These are phyloP conservation scores for Cyclina sinensis DNA, from an alignment of 1,140 invertebrate species.

Conservation along the genomic window DNA sequence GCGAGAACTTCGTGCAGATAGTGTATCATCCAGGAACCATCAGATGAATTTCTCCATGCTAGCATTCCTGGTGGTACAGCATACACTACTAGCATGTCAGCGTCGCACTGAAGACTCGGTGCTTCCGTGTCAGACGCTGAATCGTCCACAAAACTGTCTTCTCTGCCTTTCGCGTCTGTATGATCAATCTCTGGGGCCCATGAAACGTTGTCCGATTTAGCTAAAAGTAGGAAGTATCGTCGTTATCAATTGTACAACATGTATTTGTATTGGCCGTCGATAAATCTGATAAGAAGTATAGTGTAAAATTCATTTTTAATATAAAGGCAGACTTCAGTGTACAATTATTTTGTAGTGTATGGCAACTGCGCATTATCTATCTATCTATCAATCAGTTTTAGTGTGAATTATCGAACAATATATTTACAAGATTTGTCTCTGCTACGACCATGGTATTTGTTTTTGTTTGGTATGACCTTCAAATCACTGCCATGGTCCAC, in stretches of 20 bases:
- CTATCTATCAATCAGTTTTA: too few relatives aligned
- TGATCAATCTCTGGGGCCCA: not conserved
- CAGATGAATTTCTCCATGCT: slow-evolving; percentile 50
- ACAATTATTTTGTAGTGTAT: too few relatives aligned
- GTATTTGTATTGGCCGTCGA: too few relatives aligned
- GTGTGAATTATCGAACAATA: too few relatives aligned
- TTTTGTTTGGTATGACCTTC: not conserved
- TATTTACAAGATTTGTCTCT: not conserved
- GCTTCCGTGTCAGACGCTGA: not conserved
- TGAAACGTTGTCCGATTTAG: not conserved
- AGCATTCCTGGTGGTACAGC: slow-evolving; percentile 53
- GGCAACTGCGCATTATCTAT: too few relatives aligned
- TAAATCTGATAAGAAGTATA: too few relatives aligned
- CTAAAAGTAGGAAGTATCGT: not conserved
- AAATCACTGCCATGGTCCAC: slow-evolving; percentile 48
- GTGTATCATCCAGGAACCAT: slow-evolving; percentile 60
- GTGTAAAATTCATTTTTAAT: too few relatives aligned
- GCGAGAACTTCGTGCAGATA: slow-evolving; percentile 37
- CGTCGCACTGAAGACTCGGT: slow-evolving; percentile 33
- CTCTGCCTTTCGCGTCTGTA: not conserved
- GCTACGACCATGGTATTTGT: not conserved
- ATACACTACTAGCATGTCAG: slow-evolving; percentile 43
- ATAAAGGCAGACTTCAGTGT: too few relatives aligned
- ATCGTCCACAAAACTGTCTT: not conserved
- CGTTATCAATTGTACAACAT: too few relatives aligned